Evolutionary conservation across 2,797 vertebrate species (phyloP).

Genomic region (Lagorchestes hirsutus): DNA sequence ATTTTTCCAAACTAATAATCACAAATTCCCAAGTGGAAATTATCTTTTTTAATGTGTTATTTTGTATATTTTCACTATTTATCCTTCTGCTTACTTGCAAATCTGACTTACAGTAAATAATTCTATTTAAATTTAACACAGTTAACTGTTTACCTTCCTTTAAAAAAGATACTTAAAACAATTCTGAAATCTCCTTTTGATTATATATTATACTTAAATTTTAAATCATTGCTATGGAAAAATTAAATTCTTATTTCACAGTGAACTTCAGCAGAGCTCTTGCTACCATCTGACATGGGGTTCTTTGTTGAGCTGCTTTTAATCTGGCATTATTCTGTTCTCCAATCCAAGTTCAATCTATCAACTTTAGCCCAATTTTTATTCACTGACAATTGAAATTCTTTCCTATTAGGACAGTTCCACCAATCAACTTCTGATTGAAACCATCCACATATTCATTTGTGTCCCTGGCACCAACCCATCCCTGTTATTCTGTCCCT

Average conservation of each 20-base stretch:
- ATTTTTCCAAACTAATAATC: constrained; percentile 64
- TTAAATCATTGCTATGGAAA: constrained; percentile 67
- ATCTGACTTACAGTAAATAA: constrained; percentile 67
- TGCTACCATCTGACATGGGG: too few species aligned
- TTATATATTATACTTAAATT: constrained; percentile 70
- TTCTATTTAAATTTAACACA: constrained; percentile 64
- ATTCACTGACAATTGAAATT: background rate
- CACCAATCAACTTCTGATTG: background rate
- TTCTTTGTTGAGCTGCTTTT: background rate
- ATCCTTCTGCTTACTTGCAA: constrained; percentile 63
- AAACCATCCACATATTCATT: background rate
- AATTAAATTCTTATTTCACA: constrained; percentile 54
- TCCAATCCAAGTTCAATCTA: background rate
- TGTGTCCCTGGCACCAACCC: background rate
- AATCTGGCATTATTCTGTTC: background rate
- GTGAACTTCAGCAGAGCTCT: background rate
- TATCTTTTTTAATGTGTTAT: constrained; percentile 65
- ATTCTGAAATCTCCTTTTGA: constrained; percentile 74
- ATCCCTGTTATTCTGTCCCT: background rate
- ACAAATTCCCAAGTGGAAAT: constrained; percentile 58
- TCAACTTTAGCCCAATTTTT: background rate
- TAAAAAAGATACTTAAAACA: constrained; percentile 69
- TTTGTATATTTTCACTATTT: constrained; percentile 70
- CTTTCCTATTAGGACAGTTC: background rate
- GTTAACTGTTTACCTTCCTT: constrained; percentile 68